phyloP scores from a whole-genome alignment of 2,113 vertebrate genomes.

The Ibidorhyncha struthersii region DNA sequence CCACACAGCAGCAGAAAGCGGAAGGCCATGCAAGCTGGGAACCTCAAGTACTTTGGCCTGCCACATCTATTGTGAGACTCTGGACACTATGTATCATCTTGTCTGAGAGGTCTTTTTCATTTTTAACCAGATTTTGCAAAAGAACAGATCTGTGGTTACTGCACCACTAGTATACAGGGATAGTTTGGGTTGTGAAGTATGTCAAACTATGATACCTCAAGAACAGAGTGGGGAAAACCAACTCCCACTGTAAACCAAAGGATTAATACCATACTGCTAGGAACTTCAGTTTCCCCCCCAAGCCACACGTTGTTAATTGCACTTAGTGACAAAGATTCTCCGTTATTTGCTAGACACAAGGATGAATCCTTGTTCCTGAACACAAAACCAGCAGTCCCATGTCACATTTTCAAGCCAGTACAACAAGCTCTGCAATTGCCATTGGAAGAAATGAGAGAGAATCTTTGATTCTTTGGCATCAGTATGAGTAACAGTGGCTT shows the following conservation, averaged over 20 bases:
- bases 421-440: not conserved
- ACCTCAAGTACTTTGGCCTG: not conserved
- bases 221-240: not conserved
- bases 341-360: constrained; percentile 66
- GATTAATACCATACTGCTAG: not conserved
- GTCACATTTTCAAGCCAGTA: not conserved
- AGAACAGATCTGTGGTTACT: not conserved
- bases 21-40: not conserved
- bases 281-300: not conserved
- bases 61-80: not conserved
- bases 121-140: not conserved
- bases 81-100: not conserved
- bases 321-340: constrained; percentile 80
- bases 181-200: not conserved
- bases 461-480: not conserved
- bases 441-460: not conserved
- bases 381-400: constrained; percentile 29
- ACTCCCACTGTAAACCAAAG: not conserved
- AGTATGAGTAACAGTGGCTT: not conserved
- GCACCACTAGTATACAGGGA: not conserved
- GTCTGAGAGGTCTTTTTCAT: not conserved
- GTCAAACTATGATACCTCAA: not conserved
- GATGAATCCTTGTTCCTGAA: constrained; percentile 85
- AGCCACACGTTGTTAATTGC: constrained; percentile 44
- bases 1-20: not conserved